Percentiles rank a stretch among this genome's conserved stretches.
Conservation (phyloP, 1,140 invertebrate species). For the Drosophila kurseongensis region DNA sequence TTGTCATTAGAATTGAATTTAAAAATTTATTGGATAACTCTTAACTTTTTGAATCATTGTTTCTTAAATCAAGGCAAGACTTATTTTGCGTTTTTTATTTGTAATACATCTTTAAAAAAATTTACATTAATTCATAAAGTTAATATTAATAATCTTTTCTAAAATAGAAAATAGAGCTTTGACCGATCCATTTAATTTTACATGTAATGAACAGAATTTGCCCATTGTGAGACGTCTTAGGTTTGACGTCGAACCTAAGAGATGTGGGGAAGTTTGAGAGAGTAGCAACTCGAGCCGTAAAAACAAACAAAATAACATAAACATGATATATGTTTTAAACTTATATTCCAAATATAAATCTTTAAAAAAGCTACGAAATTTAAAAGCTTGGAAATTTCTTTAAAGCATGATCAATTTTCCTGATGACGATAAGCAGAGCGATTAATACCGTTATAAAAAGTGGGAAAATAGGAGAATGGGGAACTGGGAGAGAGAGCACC, state of each 20-base stretch:
- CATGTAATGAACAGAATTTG: not conserved
- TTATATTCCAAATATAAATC: not conserved
- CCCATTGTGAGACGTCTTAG: conserved; percentile 26
- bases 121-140: too few species aligned
- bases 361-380: not conserved
- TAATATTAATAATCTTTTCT: too few species aligned
- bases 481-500: conserved; percentile 19
- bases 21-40: too few species aligned
- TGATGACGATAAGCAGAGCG: conserved; percentile 22
- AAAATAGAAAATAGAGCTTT: too few species aligned
- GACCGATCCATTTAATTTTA: not conserved
- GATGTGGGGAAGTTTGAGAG: conserved; percentile 13
- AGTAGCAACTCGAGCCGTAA: not conserved
- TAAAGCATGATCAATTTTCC: not conserved
- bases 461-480: conserved; percentile 12
- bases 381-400: not conserved
- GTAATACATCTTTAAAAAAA: too few species aligned
- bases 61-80: too few species aligned
- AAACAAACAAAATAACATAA: not conserved
- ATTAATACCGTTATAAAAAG: conserved; percentile 61
- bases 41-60: too few species aligned
- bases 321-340: not conserved
- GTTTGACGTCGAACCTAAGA: conserved; percentile 11
- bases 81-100: too few species aligned
- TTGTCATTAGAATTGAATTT: too few species aligned